Evolutionary conservation across 64 coral and sea anemone genomes (phyloP).

Genomic region (Montipora foliosa): DNA sequence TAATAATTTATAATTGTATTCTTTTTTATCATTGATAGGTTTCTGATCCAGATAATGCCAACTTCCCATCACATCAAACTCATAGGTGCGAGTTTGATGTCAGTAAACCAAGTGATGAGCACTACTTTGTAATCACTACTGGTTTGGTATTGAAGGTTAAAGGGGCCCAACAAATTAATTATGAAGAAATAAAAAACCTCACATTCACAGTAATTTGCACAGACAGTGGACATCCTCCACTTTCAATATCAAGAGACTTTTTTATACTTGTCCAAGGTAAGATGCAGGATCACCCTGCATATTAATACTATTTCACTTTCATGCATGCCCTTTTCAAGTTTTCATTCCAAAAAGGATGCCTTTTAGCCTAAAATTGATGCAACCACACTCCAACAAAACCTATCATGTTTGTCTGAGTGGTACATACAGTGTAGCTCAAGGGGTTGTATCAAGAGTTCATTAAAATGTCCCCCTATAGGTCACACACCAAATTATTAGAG

Average conservation of each 20-base stretch:
- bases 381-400: too few relatives aligned
- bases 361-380: too few relatives aligned
- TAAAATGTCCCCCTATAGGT: too few relatives aligned
- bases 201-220: conserved; percentile 74
- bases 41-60: conserved; percentile 90
- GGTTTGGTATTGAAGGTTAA: conserved; percentile 67
- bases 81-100: conserved; percentile 74
- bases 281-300: not conserved
- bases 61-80: conserved; percentile 56
- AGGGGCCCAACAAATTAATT: conserved; percentile 75
- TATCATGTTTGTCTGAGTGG: too few relatives aligned
- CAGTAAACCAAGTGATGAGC: conserved; percentile 47
- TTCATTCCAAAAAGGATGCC: too few relatives aligned
- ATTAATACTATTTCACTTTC: too few relatives aligned
- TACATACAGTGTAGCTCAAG: too few relatives aligned
- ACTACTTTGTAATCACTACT: conserved; percentile 64
- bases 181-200: conserved; percentile 50
- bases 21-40: conserved; percentile 47
- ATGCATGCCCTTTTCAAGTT: too few relatives aligned
- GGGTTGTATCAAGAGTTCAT: too few relatives aligned
- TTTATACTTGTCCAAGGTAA: conserved; percentile 57
- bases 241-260: conserved; percentile 58
- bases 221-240: conserved; percentile 74
- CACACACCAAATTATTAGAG: too few relatives aligned
- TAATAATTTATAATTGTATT: too few relatives aligned